Evolutionary conservation across 2,888 invertebrate genomes (phyloP).

Genomic region (Synergus japonicus): DNA sequence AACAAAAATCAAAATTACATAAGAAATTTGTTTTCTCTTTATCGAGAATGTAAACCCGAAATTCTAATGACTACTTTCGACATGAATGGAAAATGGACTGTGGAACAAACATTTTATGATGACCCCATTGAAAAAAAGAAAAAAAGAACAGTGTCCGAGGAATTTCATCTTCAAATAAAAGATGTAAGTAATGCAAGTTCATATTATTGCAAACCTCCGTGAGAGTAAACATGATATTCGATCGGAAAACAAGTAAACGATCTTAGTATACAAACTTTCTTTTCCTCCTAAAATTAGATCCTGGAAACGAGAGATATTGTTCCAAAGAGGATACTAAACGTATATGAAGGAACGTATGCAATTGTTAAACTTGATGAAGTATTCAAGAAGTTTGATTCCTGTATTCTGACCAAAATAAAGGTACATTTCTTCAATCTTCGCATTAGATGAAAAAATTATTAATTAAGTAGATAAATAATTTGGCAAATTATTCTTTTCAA

Average conservation of each 20-base stretch:
- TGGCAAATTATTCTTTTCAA: background rate
- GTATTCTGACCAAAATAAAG: background rate
- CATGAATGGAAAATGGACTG: conserved; percentile 6
- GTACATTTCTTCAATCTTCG: background rate
- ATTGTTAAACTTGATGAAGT: background rate
- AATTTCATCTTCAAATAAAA: conserved; percentile 14
- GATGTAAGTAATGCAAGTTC: background rate
- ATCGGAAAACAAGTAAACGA: background rate
- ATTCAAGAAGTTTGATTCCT: background rate
- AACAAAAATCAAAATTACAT: background rate
- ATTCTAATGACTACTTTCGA: background rate
- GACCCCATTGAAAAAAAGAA: background rate
- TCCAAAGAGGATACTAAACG: background rate
- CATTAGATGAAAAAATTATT: background rate
- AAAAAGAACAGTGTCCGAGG: background rate
- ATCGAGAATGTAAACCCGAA: background rate
- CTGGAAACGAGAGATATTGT: background rate
- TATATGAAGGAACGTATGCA: background rate
- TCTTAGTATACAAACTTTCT: background rate
- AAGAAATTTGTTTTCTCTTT: background rate
- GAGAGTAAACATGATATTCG: background rate
- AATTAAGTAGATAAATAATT: background rate
- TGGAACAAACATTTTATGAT: background rate
- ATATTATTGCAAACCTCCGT: background rate
- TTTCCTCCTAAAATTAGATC: background rate